Conservation (phyloP, 2,888 invertebrate species). For the Empis stercorea region DNA sequence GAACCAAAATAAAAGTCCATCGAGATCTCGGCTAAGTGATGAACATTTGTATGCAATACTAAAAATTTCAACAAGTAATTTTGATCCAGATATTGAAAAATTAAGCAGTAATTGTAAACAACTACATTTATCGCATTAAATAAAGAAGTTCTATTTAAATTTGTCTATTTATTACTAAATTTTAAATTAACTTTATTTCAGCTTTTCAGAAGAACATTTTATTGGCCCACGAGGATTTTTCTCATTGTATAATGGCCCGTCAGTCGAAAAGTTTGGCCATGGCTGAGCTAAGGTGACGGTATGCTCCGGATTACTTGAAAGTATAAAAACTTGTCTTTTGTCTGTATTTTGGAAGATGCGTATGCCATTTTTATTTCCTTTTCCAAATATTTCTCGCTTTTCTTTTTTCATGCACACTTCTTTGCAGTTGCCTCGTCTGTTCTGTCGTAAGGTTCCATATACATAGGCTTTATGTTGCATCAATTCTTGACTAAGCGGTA, state of each 20-base stretch:
- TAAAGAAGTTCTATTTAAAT: neutral
- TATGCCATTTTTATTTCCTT: conserved; percentile 2
- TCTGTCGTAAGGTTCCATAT: neutral
- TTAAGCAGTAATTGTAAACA: neutral
- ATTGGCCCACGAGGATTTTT: neutral
- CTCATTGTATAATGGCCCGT: neutral
- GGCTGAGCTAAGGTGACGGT: conserved; percentile 5
- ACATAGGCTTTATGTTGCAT: conserved; percentile 1
- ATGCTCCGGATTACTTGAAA: conserved; percentile 6
- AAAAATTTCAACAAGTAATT: neutral
- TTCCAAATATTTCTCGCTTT: conserved; percentile 1
- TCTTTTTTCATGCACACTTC: neutral
- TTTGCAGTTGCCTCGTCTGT: conserved; percentile 3
- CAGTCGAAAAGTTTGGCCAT: neutral
- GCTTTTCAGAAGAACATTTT: neutral
- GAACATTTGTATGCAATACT: neutral
- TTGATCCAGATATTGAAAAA: neutral
- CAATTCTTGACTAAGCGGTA: conserved; percentile 4
- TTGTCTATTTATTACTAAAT: neutral
- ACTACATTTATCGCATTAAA: neutral
- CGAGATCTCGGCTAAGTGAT: neutral
- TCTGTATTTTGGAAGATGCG: conserved; percentile 7
- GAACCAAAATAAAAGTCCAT: neutral
- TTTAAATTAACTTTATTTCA: neutral
- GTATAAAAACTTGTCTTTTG: conserved; percentile 2